phyloP scores from a whole-genome alignment of 2,113 vertebrate species.

The Lichenostomus cassidix region DNA sequence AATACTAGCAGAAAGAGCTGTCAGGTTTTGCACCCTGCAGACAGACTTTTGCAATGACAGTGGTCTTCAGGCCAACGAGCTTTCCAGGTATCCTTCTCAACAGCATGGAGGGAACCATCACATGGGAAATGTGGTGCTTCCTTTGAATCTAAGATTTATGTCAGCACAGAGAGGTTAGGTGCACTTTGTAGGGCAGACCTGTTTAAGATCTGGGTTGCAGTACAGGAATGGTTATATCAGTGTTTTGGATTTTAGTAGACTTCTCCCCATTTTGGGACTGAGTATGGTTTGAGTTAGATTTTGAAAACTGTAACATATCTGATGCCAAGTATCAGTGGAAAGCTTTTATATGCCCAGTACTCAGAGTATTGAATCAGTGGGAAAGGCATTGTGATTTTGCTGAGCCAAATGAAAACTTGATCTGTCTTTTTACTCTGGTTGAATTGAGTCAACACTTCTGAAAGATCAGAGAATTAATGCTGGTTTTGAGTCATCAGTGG shows the following conservation, averaged over 20 bases:
- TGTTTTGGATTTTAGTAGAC: neutral
- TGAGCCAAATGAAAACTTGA: neutral
- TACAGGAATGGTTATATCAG: neutral
- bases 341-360: neutral
- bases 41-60: neutral
- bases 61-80: neutral
- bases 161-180: neutral
- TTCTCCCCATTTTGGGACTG: neutral
- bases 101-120: neutral
- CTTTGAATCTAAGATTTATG: neutral
- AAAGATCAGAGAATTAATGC: neutral
- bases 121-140: rapidly evolving
- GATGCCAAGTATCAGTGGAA: neutral
- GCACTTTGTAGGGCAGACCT: neutral
- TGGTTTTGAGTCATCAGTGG: constrained; percentile 34
- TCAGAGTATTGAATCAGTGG: neutral
- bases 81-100: neutral
- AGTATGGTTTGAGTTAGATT: neutral
- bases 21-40: neutral
- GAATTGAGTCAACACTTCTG: neutral
- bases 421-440: neutral
- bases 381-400: neutral
- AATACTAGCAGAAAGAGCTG: neutral
- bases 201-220: neutral
- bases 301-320: neutral